These are phyloP conservation scores for Zosterops hypoxanthus DNA, from an alignment of 2,113 vertebrate genomes.

Conservation along the genomic window DNA sequence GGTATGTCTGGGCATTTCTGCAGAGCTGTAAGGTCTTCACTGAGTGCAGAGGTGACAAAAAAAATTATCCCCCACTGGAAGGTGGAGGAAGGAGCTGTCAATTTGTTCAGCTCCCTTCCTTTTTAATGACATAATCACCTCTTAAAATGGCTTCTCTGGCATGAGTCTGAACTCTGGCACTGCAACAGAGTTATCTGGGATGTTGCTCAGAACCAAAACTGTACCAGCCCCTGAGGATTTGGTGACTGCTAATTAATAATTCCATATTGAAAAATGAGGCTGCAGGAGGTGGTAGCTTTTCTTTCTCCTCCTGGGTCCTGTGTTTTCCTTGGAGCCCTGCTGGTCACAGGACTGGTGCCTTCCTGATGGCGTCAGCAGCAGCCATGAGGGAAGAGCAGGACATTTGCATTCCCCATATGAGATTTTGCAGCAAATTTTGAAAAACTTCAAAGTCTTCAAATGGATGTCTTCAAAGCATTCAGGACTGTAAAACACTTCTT, in stretches of 20 bases:
- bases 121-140: neutral
- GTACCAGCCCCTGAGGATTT: neutral
- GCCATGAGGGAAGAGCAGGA: neutral
- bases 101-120: neutral
- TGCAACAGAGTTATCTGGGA: neutral
- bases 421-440: neutral
- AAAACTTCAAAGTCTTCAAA: slow-evolving; percentile 17
- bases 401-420: neutral
- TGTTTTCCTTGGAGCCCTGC: neutral
- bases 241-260: neutral
- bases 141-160: neutral
- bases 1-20: neutral
- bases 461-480: neutral
- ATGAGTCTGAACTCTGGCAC: neutral
- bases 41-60: neutral
- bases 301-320: neutral
- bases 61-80: neutral
- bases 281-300: neutral
- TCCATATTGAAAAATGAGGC: neutral
- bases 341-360: neutral
- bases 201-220: neutral
- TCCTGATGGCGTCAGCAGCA: neutral
- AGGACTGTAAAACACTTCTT: neutral
- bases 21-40: neutral
- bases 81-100: neutral